Base-by-base conservation (phyloP, 2,888 invertebrate genomes). In the Pilophorus perplexus region DNA sequence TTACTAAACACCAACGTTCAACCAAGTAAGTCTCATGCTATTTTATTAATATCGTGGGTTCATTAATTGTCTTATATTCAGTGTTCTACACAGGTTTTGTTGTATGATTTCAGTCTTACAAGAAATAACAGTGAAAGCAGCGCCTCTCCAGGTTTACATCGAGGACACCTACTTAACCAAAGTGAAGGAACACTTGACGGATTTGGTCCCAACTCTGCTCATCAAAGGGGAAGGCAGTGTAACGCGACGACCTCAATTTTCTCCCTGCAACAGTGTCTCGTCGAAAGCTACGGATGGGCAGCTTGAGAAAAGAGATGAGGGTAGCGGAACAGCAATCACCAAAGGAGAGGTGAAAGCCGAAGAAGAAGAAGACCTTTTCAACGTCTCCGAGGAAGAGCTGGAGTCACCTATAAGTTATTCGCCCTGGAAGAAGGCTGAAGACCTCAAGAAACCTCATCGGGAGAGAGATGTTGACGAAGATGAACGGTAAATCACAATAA, bases 101-200 rank as follows among this genome's bases (percentile, higher is more conserved):
- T n/a, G n/a, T 75, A 2, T 57, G 14, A 2, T 84, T 86, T 28
- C 46, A 62, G 62, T 83, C 68, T 74, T 84, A 27, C 82, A 83
- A 27, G 83, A 84, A 69, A 74, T 87, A 37, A 81, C 81, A 44
- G 70, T 85, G 5, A 79, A 79, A 20, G 70, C 87, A 54, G 84
- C 85, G 48, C 86, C 89, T 0, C 77, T 90, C 18, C 84, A 86
- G 2, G 80, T 85, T 2, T 91, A 87, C 77, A 79, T 90, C 5
- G 90, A 90, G 74, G 90, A 90, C 74, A 85, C 84, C 0, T 90
- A 85, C 74, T 80, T 90, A 38, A 82, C 82, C 54, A 83, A 84
- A 69, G 74, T 88, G 42, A 77, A 83, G 68, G 84, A 85, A 67
- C 82, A 83, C 69, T 75, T 83, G 12, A 77, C 80, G 0, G 78